These are phyloP conservation scores for Gymnosoma rotundatum DNA, from an alignment of 2,888 invertebrate species.

Conservation along the genomic window DNA sequence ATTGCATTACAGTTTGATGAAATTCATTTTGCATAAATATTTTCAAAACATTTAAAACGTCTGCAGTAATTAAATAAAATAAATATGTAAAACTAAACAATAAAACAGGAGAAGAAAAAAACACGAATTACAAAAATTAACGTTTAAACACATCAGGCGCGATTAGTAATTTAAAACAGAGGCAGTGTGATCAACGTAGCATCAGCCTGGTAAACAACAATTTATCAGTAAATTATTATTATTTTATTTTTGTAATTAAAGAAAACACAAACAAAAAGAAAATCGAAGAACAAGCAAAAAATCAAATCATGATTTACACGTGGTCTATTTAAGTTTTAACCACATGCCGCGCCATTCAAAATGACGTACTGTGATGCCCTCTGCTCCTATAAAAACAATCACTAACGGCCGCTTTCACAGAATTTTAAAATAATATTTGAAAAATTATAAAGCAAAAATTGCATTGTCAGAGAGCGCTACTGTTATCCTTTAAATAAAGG, in stretches of 20 bases:
- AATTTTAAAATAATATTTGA: not conserved
- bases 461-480: slow-evolving; percentile 62
- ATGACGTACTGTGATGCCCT: not conserved
- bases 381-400: not conserved
- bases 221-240: slow-evolving; percentile 45
- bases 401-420: slow-evolving; percentile 11
- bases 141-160: slow-evolving; percentile 79
- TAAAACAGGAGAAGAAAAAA: slow-evolving; percentile 65
- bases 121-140: slow-evolving; percentile 71
- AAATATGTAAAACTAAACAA: slow-evolving; percentile 59
- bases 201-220: slow-evolving; percentile 34
- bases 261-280: slow-evolving; percentile 17
- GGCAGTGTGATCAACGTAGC: slow-evolving; percentile 22
- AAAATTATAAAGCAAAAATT: slow-evolving; percentile 43
- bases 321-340: slow-evolving; percentile 59
- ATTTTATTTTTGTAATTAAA: slow-evolving; percentile 23
- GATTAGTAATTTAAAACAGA: slow-evolving; percentile 75
- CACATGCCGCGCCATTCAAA: slow-evolving; percentile 64
- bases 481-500: slow-evolving; percentile 41
- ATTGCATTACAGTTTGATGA: slow-evolving; percentile 31
- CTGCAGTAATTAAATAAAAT: slow-evolving; percentile 58
- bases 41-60: slow-evolving; percentile 61
- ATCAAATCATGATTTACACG: slow-evolving; percentile 65
- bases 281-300: slow-evolving; percentile 23
- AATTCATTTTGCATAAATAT: slow-evolving; percentile 51